These are phyloP conservation scores for Echeneis naucrates DNA, from an alignment of 2,797 vertebrate genomes.

Conservation along the genomic window DNA sequence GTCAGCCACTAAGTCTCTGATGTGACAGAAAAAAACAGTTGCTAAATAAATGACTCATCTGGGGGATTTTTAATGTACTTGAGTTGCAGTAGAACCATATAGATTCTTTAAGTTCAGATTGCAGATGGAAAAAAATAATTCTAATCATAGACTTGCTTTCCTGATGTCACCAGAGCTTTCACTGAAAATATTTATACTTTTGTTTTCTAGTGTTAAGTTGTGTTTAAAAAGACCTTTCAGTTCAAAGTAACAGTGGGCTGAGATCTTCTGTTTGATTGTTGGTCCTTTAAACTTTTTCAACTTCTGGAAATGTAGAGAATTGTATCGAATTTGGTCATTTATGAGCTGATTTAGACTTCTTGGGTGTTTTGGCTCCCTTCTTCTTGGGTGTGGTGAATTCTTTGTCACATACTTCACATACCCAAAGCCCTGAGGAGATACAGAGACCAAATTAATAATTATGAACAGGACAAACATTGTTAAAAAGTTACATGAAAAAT, in stretches of 20 bases:
- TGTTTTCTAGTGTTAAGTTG: not conserved
- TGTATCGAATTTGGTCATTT: conserved; percentile 59
- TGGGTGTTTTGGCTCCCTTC: conserved; percentile 91
- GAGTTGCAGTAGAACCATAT: conserved; percentile 10
- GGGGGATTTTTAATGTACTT: not conserved
- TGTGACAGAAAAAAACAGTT: not conserved
- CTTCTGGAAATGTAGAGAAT: conserved; percentile 12
- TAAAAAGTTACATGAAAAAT: not conserved
- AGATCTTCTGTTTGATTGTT: conserved; percentile 15
- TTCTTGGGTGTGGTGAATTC: conserved; percentile 90
- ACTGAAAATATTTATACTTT: not conserved
- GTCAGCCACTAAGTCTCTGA: not conserved
- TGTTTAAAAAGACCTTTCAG: not conserved
- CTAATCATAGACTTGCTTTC: not conserved
- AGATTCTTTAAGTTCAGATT: not conserved
- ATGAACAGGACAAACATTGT: not conserved
- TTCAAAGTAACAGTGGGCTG: conserved; percentile 8
- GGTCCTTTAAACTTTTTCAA: conserved; percentile 7
- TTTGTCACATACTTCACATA: conserved; percentile 95
- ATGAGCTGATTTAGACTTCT: conserved; percentile 85
- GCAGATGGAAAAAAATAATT: conserved; percentile 7
- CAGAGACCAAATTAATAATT: conserved; percentile 19
- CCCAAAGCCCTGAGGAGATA: conserved; percentile 93
- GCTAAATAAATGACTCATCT: conserved; percentile 6
- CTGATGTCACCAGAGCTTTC: not conserved